A percentile compares a stretch with the other conserved stretches of the same genome.
Conservation (phyloP, 2,797 vertebrate species). For the Microctenopoma lineatum region DNA sequence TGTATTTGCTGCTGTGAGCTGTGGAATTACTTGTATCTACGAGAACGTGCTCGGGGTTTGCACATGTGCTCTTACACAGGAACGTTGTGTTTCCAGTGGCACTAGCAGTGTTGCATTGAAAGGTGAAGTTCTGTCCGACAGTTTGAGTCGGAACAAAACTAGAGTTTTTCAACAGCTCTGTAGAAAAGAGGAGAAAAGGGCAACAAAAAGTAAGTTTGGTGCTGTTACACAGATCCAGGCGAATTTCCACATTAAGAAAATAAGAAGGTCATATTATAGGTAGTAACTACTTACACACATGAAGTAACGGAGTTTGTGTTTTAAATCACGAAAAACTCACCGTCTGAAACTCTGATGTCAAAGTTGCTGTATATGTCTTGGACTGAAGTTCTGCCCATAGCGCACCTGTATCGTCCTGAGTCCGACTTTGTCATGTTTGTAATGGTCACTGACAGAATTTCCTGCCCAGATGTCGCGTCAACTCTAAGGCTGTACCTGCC, state of each 20-base stretch:
- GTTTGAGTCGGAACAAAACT: neutral
- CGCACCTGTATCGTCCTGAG: constrained; percentile 21
- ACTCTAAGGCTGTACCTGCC: too few species aligned
- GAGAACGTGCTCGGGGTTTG: neutral
- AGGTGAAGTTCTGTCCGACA: fast-evolving
- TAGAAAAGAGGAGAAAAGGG: neutral
- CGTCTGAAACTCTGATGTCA: neutral
- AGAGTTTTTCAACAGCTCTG: too few species aligned
- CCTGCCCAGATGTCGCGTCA: too few species aligned
- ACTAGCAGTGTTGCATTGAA: fast-evolving
- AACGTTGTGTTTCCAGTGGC: neutral
- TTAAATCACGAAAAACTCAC: constrained; percentile 1
- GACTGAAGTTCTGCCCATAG: neutral
- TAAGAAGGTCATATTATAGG: too few species aligned
- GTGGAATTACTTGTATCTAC: neutral
- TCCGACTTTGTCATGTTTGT: constrained; percentile 19
- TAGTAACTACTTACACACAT: too few species aligned
- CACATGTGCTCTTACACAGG: neutral
- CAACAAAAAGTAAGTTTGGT: too few species aligned
- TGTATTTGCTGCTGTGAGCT: neutral
- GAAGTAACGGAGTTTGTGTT: too few species aligned
- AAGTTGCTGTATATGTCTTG: fast-evolving
- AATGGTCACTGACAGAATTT: constrained; percentile 10
- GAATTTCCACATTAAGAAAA: too few species aligned
- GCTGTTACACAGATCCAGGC: too few species aligned